Evolutionary conservation across 92 coral and sea anemone species (phyloP).

Genomic region (Zoanthus sansibaricus): DNA sequence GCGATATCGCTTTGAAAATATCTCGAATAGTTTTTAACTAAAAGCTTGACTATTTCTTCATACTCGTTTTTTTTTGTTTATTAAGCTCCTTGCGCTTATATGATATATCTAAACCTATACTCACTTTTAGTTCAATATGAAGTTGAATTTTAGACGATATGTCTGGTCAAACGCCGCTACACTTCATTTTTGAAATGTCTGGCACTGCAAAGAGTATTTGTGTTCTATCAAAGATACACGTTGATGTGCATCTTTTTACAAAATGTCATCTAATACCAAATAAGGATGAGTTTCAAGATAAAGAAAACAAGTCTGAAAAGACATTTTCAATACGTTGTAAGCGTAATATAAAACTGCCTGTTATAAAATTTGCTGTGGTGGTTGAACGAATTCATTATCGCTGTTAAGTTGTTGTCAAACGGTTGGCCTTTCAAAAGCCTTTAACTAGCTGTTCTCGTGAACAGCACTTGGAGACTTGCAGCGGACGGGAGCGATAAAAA

Average conservation of each 20-base stretch:
- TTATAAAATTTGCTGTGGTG: background rate
- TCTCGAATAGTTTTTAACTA: constrained; percentile 15
- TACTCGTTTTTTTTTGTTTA: background rate
- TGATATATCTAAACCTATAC: background rate
- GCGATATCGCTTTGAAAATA: constrained; percentile 11
- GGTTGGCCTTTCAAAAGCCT: constrained; percentile 1
- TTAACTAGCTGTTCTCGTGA: background rate
- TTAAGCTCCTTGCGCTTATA: background rate
- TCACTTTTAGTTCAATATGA: background rate
- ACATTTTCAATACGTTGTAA: background rate
- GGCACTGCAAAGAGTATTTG: background rate
- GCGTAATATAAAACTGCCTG: constrained; percentile 33
- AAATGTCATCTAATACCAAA: constrained; percentile 39
- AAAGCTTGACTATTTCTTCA: background rate
- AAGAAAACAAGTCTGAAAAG: constrained; percentile 11
- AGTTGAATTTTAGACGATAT: background rate
- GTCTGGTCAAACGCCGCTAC: background rate
- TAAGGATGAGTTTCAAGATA: constrained; percentile 29
- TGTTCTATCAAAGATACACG: constrained; percentile 35
- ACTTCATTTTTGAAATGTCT: background rate
- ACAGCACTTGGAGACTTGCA: background rate
- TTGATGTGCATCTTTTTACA: constrained; percentile 22
- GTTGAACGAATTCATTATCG: background rate
- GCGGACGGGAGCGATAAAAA: background rate
- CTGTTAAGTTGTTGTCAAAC: background rate